These are phyloP conservation scores for Reinhardtius hippoglossoides DNA, from an alignment of 2,113 vertebrate genomes.

Conservation along the genomic window DNA sequence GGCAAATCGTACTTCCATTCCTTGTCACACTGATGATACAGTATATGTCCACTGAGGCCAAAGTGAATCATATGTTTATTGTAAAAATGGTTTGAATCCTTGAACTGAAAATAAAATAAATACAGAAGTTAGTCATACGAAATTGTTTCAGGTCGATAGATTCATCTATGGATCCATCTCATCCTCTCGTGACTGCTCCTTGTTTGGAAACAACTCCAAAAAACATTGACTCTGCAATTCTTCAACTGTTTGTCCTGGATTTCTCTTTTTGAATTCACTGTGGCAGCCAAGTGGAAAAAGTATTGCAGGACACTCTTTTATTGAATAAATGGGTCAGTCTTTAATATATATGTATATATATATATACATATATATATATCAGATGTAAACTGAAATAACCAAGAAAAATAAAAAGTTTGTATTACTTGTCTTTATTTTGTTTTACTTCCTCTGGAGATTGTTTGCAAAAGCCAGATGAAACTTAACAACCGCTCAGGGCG, in stretches of 20 bases:
- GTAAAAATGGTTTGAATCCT: not conserved
- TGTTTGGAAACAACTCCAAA: constrained; percentile 28
- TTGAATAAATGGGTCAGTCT: constrained; percentile 32
- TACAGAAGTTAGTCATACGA: too few species aligned
- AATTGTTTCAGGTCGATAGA: not conserved
- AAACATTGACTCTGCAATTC: constrained; percentile 14
- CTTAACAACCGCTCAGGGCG: constrained; percentile 3
- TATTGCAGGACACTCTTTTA: not conserved
- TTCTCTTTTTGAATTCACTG: not conserved
- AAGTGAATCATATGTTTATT: not conserved
- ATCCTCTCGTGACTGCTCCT: not conserved
- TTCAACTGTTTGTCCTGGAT: constrained; percentile 6
- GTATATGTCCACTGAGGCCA: not conserved
- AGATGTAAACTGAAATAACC: constrained; percentile 37
- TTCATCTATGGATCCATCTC: not conserved
- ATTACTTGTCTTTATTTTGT: not conserved
- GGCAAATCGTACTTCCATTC: constrained; percentile 3
- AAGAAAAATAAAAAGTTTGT: constrained; percentile 40
- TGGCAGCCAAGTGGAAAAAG: not conserved
- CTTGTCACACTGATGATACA: not conserved
- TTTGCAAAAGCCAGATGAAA: constrained; percentile 48
- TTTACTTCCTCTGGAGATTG: constrained; percentile 15
- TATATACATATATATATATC: not conserved
- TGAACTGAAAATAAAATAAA: not conserved
- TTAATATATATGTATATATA: not conserved